These are phyloP conservation scores for Melitaea cinxia DNA, from an alignment of 1,140 invertebrate species.

Conservation along the genomic window DNA sequence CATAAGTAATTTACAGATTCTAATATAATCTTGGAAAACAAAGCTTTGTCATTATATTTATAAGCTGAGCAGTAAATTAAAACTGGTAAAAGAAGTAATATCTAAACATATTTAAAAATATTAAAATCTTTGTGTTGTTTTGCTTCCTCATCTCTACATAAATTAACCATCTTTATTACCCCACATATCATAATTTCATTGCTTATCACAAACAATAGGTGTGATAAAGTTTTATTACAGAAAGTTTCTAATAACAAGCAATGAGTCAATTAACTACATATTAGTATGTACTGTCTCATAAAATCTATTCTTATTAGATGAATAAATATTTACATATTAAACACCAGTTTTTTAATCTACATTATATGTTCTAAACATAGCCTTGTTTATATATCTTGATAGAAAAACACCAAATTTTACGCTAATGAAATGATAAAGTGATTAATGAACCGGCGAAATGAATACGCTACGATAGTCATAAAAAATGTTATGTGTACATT, in stretches of 20 bases:
- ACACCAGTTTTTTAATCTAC: no score
- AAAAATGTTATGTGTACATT: not conserved
- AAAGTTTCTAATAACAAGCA: no score
- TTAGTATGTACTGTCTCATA: no score
- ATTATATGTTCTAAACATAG: no score
- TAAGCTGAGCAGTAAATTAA: not conserved
- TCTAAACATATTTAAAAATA: not conserved
- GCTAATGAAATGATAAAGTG: not conserved
- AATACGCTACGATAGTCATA: not conserved
- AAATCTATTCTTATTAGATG: no score
- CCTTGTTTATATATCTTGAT: no score
- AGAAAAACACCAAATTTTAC: not conserved
- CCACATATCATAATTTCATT: not conserved
- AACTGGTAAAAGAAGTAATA: not conserved
- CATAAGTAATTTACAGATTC: no score
- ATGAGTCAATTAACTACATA: no score
- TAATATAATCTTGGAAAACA: not conserved
- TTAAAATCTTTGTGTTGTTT: not conserved
- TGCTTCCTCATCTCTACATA: not conserved
- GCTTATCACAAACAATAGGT: not conserved
- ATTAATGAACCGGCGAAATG: conserved; percentile 1
- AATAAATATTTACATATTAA: no score
- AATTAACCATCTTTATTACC: not conserved
- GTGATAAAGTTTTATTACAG: not conserved
- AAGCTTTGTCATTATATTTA: not conserved